Evolutionary conservation across 1,140 invertebrate genomes (phyloP).

Genomic region (Drosophila sulfurigaster): DNA sequence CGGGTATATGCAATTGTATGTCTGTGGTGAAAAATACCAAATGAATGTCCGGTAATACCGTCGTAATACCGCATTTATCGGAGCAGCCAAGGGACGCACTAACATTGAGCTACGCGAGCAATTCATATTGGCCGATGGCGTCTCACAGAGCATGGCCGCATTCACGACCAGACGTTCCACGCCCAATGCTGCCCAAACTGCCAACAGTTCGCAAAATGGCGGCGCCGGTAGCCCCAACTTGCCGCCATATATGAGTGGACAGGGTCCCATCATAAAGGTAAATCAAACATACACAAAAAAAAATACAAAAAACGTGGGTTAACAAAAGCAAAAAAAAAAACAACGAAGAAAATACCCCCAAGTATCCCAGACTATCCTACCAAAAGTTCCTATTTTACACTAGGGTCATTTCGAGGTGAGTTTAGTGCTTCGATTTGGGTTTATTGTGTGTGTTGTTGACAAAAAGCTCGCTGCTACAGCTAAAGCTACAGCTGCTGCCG

Average conservation of each 20-base stretch:
- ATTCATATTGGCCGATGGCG: slow-evolving; percentile 98
- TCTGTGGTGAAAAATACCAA: slow-evolving; percentile 10
- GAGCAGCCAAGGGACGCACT: slow-evolving; percentile 98
- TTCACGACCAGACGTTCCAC: slow-evolving; percentile 96
- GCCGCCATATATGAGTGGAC: slow-evolving; percentile 88
- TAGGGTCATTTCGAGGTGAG: slow-evolving; percentile 59
- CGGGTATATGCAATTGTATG: slow-evolving; percentile 11
- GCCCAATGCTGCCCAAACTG: slow-evolving; percentile 90
- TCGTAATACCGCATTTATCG: slow-evolving; percentile 31
- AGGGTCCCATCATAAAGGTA: slow-evolving; percentile 98
- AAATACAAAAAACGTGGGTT: slow-evolving; percentile 40
- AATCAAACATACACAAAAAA: slow-evolving; percentile 64
- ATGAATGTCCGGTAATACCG: slow-evolving; percentile 14
- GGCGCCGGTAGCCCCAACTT: slow-evolving; percentile 86
- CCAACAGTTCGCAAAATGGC: slow-evolving; percentile 85
- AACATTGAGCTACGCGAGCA: slow-evolving; percentile 99
- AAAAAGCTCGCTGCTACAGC: slow-evolving; percentile 63
- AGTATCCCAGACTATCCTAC: slow-evolving; percentile 12
- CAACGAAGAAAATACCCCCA: background rate
- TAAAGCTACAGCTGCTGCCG: slow-evolving; percentile 36
- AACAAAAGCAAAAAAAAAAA: slow-evolving; percentile 30
- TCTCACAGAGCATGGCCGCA: slow-evolving; percentile 98
- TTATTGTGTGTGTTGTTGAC: slow-evolving; percentile 80
- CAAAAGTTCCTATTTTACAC: background rate
- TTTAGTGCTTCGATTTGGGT: slow-evolving; percentile 52